Base-by-base conservation (phyloP, 2,888 invertebrate genomes). In the Apamea epomidion region DNA sequence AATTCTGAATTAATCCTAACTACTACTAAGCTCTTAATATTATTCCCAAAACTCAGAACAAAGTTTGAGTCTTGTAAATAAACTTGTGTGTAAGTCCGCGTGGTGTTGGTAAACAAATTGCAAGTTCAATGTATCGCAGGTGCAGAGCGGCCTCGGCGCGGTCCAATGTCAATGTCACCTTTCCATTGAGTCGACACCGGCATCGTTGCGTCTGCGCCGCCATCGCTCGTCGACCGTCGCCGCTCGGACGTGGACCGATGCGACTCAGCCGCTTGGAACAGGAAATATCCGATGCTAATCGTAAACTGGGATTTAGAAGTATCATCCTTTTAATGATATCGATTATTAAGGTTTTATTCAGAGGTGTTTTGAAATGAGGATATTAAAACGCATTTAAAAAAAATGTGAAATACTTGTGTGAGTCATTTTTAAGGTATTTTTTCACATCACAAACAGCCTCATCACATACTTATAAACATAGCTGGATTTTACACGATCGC, bases 131-230 rank as follows among this genome's bases (percentile, higher is more conserved):
- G 95, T 88, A 92, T 93, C 87, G 82, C 85, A 87, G 87, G 87
- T 85, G 86, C 85, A 82, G 85, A 83, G 87, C 87, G 92, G 92
- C 90, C 91, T 90, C 86, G 89, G 76, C 87, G 89, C 89, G 83
- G 83, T 81, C 84, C 95, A 96, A 95, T 95, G 95, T 96, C 96
- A 96, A 96, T 96, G 96, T 96, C 96, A 95, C 95, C 95, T 95
- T 94, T 93, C 92, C 92, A 93, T 90, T 92, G 89, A 89, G 82
- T 87, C 88, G 88, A 87, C 83, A 83, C 76, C 79, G 88, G 54
- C 81, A 73, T 51, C 73, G 72, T 37, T 76, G 86, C 85, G 83
- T 78, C 68, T 45, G 76, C 83, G 78, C 69, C 65, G 67, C 71
- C 62, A 64, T 37, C 68, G 68, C 72, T 60, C 75, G 72, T 16